These are phyloP conservation scores for Ginglymostoma cirratum DNA, from an alignment of 2,113 vertebrate genomes.

Conservation along the genomic window DNA sequence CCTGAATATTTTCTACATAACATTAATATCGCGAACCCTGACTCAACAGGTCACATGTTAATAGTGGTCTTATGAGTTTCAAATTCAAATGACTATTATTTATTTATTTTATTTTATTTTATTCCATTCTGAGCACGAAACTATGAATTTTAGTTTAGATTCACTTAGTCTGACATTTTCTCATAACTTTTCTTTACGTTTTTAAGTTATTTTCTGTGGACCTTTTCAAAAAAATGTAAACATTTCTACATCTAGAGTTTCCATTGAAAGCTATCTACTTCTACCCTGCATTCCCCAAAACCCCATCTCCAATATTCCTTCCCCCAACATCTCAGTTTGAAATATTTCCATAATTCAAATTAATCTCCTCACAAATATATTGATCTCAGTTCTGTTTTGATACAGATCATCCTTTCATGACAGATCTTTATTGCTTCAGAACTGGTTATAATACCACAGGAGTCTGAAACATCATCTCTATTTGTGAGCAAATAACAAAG, in stretches of 20 bases:
- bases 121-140: not conserved
- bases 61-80: not conserved
- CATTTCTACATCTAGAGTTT: not conserved
- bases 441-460: not conserved
- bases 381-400: not conserved
- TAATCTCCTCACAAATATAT: not conserved
- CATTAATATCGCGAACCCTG: not conserved
- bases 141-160: not conserved
- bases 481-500: not conserved
- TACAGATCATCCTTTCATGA: not conserved
- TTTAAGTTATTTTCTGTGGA: not conserved
- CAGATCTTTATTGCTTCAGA: not conserved
- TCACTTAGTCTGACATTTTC: not conserved
- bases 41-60: not conserved
- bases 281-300: not conserved
- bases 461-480: not conserved
- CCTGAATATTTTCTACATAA: not conserved
- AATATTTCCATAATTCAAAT: not conserved
- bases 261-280: not conserved
- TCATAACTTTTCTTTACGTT: not conserved
- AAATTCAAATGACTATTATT: not conserved
- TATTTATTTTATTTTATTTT: too few species aligned
- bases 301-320: too few species aligned
- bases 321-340: not conserved
- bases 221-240: not conserved